Evolutionary conservation across 2,888 invertebrate genomes (phyloP), one percentile per base, ranked within the genome.

Genomic region (Hypomecis punctinalis): DNA sequence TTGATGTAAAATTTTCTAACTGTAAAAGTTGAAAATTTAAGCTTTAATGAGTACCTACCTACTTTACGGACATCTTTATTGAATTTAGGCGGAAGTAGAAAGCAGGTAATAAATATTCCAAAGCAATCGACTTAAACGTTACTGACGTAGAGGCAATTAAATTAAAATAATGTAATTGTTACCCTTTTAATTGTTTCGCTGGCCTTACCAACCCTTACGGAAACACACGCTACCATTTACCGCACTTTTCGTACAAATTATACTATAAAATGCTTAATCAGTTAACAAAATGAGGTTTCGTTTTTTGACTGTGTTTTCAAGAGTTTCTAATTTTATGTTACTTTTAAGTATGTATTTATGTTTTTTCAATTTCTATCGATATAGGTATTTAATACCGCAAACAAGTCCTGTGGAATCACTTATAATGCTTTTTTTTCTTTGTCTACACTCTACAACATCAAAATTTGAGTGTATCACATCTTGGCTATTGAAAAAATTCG

Each of bases 151-250:
- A 53, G 53, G 61, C 57, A 57, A 63, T 67, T 60, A 60, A 63
- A 63, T 62, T 62, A 57, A 63, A 67, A 59, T 60, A 67, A 56
- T 63, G 59, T 63, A 67, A 67, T 67, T 66, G 62, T 65, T 61
- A 65, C 61, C 61, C 55, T 61, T 65, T 66, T 56, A 68, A 71
- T 71, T 73, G 65, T 76, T 77, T 66, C 63, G 69, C 76, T 72
- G 76, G 72, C 76, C 70, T 72, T 79, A 80, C 75, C 73, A 70
- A 76, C 76, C 79, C 77, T 78, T 79, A 76, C 69, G 75, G 73
- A 76, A 79, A 78, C 77, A 76, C 78, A 81, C 77, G 80, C 79
- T 78, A 76, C 77, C 77, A 8, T 5, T 39, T 54, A 23, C 35
- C 10, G 35, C 23, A 43, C 23, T 55, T 37, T 48, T 33, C 10